Percentiles rank a stretch among this genome's conserved stretches.
Evolutionary conservation across 2,888 invertebrate genomes (phyloP).

Genomic region (Heliothis peltigera): DNA sequence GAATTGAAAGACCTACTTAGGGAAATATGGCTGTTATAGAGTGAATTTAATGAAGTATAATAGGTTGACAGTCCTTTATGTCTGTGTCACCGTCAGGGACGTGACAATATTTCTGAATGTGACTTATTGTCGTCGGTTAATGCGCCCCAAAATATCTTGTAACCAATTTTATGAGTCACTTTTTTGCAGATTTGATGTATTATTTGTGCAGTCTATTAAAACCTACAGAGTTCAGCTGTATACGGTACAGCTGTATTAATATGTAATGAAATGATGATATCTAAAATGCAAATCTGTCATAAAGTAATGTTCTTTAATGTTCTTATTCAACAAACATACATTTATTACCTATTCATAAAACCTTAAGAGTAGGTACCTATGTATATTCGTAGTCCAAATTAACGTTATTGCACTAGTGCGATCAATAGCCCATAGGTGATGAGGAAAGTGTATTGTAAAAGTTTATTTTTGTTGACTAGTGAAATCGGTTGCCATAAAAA

Average conservation of each 20-base stretch:
- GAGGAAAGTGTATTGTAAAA: too few species aligned
- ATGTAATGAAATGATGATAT: too few species aligned
- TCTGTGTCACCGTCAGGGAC: slow-evolving; percentile 69
- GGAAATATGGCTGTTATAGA: slow-evolving; percentile 82
- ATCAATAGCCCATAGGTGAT: too few species aligned
- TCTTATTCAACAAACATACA: too few species aligned
- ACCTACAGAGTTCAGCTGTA: not conserved
- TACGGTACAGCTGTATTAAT: not conserved
- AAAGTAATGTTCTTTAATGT: too few species aligned
- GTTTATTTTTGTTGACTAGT: too few species aligned
- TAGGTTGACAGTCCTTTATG: slow-evolving; percentile 79
- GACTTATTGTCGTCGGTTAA: slow-evolving; percentile 72
- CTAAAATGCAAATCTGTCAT: too few species aligned
- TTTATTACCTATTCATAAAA: too few species aligned
- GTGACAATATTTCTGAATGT: slow-evolving; percentile 77
- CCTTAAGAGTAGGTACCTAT: too few species aligned
- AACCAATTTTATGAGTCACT: slow-evolving; percentile 60
- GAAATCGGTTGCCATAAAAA: too few species aligned
- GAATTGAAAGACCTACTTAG: slow-evolving; percentile 83
- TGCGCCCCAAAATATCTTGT: slow-evolving; percentile 59
- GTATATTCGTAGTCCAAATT: too few species aligned
- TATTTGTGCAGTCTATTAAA: slow-evolving; percentile 13
- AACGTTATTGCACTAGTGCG: too few species aligned
- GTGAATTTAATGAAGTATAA: slow-evolving; percentile 86
- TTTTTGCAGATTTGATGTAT: slow-evolving; percentile 37